A percentile compares a stretch with the other conserved stretches of the same genome.
phyloP scores from a whole-genome alignment of 2,797 vertebrate species.

The Helicolenus hilgendorfi region DNA sequence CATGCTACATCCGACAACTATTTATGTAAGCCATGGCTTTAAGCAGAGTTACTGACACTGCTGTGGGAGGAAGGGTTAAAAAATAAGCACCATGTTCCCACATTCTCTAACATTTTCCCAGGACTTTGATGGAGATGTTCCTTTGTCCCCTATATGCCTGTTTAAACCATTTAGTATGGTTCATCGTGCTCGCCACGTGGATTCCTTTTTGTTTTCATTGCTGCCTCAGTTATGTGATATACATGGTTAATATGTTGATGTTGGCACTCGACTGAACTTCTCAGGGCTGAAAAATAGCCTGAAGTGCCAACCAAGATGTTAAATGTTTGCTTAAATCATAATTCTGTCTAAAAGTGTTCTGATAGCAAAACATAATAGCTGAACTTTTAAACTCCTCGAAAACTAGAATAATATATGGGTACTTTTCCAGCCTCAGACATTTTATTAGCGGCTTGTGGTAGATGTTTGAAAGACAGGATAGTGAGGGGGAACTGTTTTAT shows the following conservation, averaged over 20 bases:
- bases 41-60: slow-evolving; percentile 16
- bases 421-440: background rate
- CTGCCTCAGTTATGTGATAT: slow-evolving; percentile 43
- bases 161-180: slow-evolving; percentile 33
- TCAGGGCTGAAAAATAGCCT: slow-evolving; percentile 35
- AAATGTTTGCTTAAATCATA: slow-evolving; percentile 52
- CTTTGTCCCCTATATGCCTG: slow-evolving; percentile 8
- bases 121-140: slow-evolving; percentile 44
- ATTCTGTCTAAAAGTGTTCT: slow-evolving; percentile 10
- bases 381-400: background rate
- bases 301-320: slow-evolving; percentile 20
- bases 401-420: background rate
- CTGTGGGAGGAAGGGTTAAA: slow-evolving; percentile 4
- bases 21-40: background rate
- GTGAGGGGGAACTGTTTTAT: background rate
- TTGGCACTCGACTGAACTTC: slow-evolving; percentile 39
- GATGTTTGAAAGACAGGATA: background rate
- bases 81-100: slow-evolving; percentile 32
- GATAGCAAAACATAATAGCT: slow-evolving; percentile 11
- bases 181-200: slow-evolving; percentile 37
- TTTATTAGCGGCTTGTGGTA: background rate
- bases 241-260: slow-evolving; percentile 60
- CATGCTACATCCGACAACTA: background rate
- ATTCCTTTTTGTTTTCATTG: slow-evolving; percentile 47
- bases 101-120: slow-evolving; percentile 53